Conservation (phyloP, 2,888 invertebrate genomes). For the Nomada ferruginata region DNA sequence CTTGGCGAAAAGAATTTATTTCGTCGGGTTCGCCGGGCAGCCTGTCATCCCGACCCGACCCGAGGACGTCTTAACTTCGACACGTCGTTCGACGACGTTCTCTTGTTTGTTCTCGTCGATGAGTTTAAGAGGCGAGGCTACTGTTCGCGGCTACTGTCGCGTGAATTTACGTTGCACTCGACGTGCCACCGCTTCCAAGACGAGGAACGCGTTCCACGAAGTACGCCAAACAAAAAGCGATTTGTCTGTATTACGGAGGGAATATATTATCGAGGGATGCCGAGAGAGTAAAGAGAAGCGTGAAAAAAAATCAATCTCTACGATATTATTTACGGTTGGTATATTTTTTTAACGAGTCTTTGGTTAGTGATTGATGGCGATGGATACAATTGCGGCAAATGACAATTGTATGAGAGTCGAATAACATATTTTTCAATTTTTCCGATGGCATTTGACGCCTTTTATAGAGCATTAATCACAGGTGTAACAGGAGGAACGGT, state of each 20-base stretch:
- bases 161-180: slow-evolving; percentile 61
- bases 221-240: slow-evolving; percentile 21
- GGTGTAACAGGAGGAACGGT: too few relatives aligned
- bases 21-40: slow-evolving; percentile 69
- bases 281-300: too few relatives aligned
- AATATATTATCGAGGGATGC: too few relatives aligned
- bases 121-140: slow-evolving; percentile 51
- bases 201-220: slow-evolving; percentile 40
- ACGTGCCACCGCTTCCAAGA: slow-evolving; percentile 20
- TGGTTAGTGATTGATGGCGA: too few relatives aligned
- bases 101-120: slow-evolving; percentile 51
- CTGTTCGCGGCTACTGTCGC: slow-evolving; percentile 58
- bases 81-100: slow-evolving; percentile 57
- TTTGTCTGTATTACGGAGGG: slow-evolving; percentile 7
- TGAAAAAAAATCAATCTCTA: too few relatives aligned
- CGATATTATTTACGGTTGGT: too few relatives aligned
- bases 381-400: too few relatives aligned
- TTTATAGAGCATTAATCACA: too few relatives aligned
- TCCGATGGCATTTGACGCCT: too few relatives aligned
- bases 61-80: slow-evolving; percentile 72
- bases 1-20: slow-evolving; percentile 72
- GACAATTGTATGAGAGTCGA: too few relatives aligned
- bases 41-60: slow-evolving; percentile 71
- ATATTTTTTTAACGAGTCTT: too few relatives aligned
- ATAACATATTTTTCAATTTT: too few relatives aligned